These are phyloP conservation scores for Cotesia glomerata DNA, from an alignment of 1,140 invertebrate species.

Conservation along the genomic window DNA sequence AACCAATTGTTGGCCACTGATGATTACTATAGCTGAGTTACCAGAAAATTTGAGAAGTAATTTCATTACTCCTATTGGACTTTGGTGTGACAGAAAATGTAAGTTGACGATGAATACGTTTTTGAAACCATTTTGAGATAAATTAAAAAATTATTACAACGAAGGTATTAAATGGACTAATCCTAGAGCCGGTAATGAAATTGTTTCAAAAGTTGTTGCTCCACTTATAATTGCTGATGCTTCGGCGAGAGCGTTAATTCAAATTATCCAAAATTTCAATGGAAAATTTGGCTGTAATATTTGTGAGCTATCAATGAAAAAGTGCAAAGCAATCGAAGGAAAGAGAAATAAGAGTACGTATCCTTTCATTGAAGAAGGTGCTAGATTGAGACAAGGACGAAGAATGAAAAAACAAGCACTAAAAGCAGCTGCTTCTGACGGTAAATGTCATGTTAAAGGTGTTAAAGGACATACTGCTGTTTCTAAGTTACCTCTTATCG, in stretches of 20 bases:
- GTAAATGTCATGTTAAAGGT: conserved; percentile 20
- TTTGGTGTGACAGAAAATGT: not conserved
- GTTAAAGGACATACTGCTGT: conserved; percentile 34
- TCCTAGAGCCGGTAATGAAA: not conserved
- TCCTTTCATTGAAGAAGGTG: not conserved
- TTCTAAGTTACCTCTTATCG: conserved; percentile 27
- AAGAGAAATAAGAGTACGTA: not conserved
- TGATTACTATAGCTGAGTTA: conserved; percentile 1
- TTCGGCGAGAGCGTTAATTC: conserved; percentile 20
- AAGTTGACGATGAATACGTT: conserved; percentile 26
- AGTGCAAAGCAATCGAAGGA: not conserved
- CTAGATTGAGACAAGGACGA: too few species aligned
- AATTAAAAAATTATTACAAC: conserved; percentile 7
- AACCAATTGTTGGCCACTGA: conserved; percentile 29
- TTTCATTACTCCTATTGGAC: too few species aligned
- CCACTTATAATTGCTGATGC: conserved; percentile 28
- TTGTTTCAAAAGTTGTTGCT: conserved; percentile 14
- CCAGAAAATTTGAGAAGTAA: too few species aligned
- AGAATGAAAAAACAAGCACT: too few species aligned
- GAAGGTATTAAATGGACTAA: conserved; percentile 15
- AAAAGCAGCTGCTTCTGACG: not conserved
- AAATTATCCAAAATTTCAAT: conserved; percentile 24
- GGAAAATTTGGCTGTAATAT: conserved; percentile 22
- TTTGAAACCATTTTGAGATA: conserved; percentile 12
- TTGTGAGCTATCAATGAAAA: not conserved